Evolutionary conservation across 1,140 invertebrate genomes (phyloP).

Genomic region (Neodiprion virginianus): DNA sequence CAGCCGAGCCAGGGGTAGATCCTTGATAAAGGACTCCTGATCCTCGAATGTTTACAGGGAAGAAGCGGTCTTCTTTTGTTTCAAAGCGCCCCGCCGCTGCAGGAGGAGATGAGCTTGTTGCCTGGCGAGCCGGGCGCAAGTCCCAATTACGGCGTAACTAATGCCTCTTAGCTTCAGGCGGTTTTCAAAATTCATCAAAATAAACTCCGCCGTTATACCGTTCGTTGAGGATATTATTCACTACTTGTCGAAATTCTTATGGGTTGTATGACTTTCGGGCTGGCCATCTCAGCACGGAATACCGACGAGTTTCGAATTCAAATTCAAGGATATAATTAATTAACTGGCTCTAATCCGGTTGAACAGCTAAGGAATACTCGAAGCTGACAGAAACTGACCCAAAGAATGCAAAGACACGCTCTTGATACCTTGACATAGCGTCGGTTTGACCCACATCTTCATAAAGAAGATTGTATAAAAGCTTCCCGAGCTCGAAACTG

Average conservation of each 20-base stretch:
- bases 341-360: no score
- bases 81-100: background rate
- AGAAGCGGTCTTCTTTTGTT: background rate
- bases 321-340: no score
- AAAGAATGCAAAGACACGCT: no score
- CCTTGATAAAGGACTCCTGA: background rate
- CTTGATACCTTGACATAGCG: no score
- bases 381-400: no score
- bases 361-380: no score
- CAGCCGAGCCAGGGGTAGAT: background rate
- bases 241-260: slow-evolving; percentile 14
- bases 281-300: no score
- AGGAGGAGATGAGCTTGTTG: background rate
- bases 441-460: no score
- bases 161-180: slow-evolving; percentile 48
- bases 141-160: slow-evolving; percentile 54
- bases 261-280: background rate
- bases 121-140: background rate
- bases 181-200: slow-evolving; percentile 56
- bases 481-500: no score
- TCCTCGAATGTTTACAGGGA: background rate
- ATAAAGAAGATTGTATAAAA: no score
- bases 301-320: no score
- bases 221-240: slow-evolving; percentile 40
- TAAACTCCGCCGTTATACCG: slow-evolving; percentile 40